Evolutionary conservation across 2,113 vertebrate genomes (phyloP).

Genomic region (Trichechus manatus): DNA sequence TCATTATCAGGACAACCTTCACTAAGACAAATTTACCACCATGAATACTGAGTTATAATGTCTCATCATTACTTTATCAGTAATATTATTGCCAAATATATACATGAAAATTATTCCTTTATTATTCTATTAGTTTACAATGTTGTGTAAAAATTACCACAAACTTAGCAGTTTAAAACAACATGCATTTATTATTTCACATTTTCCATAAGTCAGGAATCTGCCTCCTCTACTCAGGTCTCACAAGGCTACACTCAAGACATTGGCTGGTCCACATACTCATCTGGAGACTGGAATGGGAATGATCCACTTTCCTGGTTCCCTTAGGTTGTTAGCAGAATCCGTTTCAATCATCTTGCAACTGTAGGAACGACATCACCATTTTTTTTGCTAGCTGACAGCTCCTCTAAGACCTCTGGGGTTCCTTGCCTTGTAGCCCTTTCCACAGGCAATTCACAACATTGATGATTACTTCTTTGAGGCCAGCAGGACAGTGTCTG

Average conservation of each 20-base stretch:
- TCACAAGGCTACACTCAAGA: background rate
- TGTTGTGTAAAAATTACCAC: background rate
- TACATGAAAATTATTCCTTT: background rate
- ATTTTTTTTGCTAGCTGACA: no score
- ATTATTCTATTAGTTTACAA: background rate
- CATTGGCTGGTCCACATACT: background rate
- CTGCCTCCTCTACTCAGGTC: no score
- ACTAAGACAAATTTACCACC: background rate
- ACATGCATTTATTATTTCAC: background rate
- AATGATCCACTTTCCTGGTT: background rate
- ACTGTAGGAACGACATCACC: background rate
- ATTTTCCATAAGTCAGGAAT: background rate
- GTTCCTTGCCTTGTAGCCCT: accelerated
- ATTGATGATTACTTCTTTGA: background rate
- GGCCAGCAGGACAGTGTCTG: background rate
- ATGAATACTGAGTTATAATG: background rate
- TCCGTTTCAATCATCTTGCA: no score
- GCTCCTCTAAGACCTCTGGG: accelerated
- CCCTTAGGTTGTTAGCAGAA: background rate
- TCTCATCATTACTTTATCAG: background rate
- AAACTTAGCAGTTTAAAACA: background rate
- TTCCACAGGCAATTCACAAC: background rate
- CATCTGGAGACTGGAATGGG: background rate
- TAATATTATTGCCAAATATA: background rate
- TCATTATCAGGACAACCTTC: background rate